Conservation (phyloP, 2,888 invertebrate species). For the Perizoma flavofasciatum region DNA sequence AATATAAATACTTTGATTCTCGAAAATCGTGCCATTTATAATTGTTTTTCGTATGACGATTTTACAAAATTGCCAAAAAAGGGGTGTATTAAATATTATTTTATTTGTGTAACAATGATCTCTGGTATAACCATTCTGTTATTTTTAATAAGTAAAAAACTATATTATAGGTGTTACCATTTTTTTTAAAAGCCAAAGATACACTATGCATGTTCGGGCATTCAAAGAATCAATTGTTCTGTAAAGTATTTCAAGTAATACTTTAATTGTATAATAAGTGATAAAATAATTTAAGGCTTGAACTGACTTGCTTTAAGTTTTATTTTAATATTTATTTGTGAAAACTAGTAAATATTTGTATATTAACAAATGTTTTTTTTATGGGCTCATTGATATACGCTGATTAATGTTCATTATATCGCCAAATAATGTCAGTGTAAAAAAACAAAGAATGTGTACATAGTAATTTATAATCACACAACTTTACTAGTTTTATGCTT, state of each 20-base stretch:
- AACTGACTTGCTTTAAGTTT: constrained; percentile 40
- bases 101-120: neutral
- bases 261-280: constrained; percentile 32
- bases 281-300: constrained; percentile 34
- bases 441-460: too few relatives aligned
- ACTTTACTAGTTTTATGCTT: too few relatives aligned
- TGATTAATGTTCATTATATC: too few relatives aligned
- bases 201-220: constrained; percentile 20
- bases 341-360: neutral
- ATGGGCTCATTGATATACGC: too few relatives aligned
- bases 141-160: constrained; percentile 10
- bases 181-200: constrained; percentile 18
- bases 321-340: constrained; percentile 9
- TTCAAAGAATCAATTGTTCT: constrained; percentile 13
- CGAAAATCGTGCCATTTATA: constrained; percentile 27
- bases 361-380: too few relatives aligned
- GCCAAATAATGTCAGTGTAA: too few relatives aligned
- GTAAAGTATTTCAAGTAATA: constrained; percentile 18
- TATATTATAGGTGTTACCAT: constrained; percentile 4
- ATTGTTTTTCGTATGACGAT: constrained; percentile 7
- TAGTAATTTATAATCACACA: too few relatives aligned
- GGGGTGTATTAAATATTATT: neutral
- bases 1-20: constrained; percentile 29
- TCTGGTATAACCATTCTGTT: constrained; percentile 14
- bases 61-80: constrained; percentile 10